A percentile compares a stretch with the other conserved stretches of the same genome.
Conservation (phyloP, 2,797 vertebrate species). For the Cephalopachus bancanus region DNA sequence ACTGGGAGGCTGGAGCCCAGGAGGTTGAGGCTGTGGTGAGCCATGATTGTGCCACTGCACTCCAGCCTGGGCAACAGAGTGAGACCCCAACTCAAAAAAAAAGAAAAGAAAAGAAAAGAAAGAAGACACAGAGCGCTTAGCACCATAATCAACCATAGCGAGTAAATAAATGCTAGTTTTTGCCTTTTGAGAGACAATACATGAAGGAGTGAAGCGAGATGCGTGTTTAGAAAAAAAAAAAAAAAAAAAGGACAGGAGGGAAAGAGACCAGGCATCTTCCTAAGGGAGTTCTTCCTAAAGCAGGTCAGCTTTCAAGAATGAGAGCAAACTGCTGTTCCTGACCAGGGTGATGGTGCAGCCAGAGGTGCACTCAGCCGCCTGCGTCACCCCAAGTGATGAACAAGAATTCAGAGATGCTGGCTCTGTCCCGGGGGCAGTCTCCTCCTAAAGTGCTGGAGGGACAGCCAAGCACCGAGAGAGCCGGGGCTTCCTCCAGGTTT, state of each 20-base stretch:
- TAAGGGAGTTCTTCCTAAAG: neutral
- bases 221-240: neutral
- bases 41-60: no score
- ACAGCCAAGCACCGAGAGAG: neutral
- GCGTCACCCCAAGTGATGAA: rapidly evolving
- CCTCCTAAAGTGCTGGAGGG: neutral
- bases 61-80: no score
- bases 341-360: neutral
- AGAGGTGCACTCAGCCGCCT: rapidly evolving
- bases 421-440: neutral
- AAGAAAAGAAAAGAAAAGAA: no score
- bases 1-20: no score
- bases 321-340: neutral
- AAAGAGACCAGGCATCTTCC: neutral
- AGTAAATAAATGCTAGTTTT: neutral
- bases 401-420: neutral
- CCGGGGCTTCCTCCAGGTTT: neutral
- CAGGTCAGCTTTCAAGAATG: slow-evolving; percentile 42
- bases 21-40: no score
- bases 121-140: neutral
- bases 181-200: neutral
- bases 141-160: neutral
- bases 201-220: neutral
- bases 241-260: neutral
- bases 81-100: no score